phyloP scores from a whole-genome alignment of 2,888 invertebrate species.

The Agonopterix alstromeriana region DNA sequence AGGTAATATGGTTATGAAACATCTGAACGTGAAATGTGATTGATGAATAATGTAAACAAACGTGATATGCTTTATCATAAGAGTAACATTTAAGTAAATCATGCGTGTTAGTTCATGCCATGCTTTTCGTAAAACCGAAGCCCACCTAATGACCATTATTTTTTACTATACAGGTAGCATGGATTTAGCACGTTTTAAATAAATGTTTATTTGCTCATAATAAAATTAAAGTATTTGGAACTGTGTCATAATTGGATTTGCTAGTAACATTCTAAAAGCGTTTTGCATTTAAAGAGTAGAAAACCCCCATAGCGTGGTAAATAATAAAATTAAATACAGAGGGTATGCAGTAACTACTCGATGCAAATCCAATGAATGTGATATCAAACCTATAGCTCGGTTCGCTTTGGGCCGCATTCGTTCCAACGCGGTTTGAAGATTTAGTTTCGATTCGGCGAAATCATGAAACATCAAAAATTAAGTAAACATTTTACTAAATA shows the following conservation, averaged over 20 bases:
- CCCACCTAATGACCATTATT: too few species aligned
- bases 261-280: conserved; percentile 12
- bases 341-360: conserved; percentile 52
- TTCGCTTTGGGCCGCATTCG: conserved; percentile 60
- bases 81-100: not conserved
- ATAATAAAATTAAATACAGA: conserved; percentile 21
- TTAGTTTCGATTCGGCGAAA: conserved; percentile 58
- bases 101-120: not conserved
- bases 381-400: conserved; percentile 74
- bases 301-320: conserved; percentile 14
- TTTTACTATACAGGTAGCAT: not conserved
- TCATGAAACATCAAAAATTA: conserved; percentile 72
- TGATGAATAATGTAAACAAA: too few species aligned
- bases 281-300: conserved; percentile 7
- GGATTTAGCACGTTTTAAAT: not conserved
- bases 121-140: not conserved
- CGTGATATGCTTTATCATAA: too few species aligned
- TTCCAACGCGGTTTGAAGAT: conserved; percentile 50
- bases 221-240: conserved; percentile 1
- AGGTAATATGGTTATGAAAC: too few species aligned
- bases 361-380: conserved; percentile 59
- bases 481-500: conserved; percentile 23
- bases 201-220: not conserved
- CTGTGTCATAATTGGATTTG: conserved; percentile 4
- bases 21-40: too few species aligned